phyloP scores from a whole-genome alignment of 1,140 invertebrate species.

The Papilio xuthus region DNA sequence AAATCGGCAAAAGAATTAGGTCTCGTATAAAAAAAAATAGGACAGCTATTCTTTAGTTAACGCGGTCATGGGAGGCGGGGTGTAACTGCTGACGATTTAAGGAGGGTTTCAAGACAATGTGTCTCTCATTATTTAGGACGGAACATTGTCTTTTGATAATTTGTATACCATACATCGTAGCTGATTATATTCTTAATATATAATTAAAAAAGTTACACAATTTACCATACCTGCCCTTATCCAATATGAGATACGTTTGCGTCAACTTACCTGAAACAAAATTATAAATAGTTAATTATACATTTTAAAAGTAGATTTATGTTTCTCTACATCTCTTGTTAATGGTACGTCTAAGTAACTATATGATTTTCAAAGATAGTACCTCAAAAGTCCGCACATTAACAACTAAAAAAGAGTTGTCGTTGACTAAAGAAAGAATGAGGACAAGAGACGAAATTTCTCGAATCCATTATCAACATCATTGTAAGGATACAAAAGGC shows the following conservation, averaged over 20 bases:
- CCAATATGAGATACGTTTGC: not conserved
- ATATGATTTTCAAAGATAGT: not conserved
- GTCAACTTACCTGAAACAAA: not conserved
- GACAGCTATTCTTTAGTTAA: constrained; percentile 29
- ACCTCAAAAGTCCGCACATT: not conserved
- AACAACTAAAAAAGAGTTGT: not conserved
- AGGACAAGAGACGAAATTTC: constrained; percentile 16
- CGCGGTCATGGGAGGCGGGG: constrained; percentile 17
- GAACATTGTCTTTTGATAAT: not conserved
- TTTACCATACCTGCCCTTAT: not conserved
- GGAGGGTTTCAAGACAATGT: constrained; percentile 23
- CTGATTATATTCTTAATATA: not conserved
- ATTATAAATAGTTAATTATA: too few relatives aligned
- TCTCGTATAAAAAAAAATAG: constrained; percentile 30
- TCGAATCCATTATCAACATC: constrained; percentile 29
- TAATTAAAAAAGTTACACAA: not conserved
- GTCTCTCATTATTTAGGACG: not conserved
- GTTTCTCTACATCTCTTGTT: not conserved
- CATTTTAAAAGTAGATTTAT: too few relatives aligned
- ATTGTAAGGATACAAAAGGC: constrained; percentile 23
- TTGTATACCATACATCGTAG: not conserved
- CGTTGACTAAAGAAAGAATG: not conserved
- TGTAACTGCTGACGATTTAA: constrained; percentile 6
- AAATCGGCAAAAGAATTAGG: constrained; percentile 34
- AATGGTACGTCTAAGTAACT: not conserved